Evolutionary conservation across 2,888 invertebrate species (phyloP).

Genomic region (Synanthedon vespiformis): DNA sequence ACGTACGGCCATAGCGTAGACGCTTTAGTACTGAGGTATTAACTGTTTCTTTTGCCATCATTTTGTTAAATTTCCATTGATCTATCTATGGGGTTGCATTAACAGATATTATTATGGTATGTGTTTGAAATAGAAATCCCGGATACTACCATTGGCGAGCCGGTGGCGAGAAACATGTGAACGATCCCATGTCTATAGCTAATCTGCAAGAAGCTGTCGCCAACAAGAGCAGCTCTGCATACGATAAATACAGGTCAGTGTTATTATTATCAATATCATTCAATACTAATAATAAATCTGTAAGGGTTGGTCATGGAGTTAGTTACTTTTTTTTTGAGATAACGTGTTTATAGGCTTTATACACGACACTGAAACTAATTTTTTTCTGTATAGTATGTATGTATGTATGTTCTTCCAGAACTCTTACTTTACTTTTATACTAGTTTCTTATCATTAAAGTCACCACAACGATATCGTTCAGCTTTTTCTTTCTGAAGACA

Average conservation of each 20-base stretch:
- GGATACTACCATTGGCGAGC: constrained; percentile 97
- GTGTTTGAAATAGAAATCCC: constrained; percentile 80
- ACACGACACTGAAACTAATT: too few species aligned
- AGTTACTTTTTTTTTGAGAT: too few species aligned
- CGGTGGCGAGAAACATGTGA: constrained; percentile 97
- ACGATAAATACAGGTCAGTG: constrained; percentile 75
- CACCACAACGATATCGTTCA: too few species aligned
- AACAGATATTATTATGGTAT: background rate
- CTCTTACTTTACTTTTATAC: too few species aligned
- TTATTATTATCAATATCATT: too few species aligned
- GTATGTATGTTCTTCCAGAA: too few species aligned
- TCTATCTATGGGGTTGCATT: background rate
- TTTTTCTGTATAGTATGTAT: too few species aligned
- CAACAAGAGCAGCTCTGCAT: constrained; percentile 84
- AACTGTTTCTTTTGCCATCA: constrained; percentile 7
- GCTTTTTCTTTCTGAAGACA: too few species aligned
- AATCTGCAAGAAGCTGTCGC: constrained; percentile 86
- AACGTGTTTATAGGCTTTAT: too few species aligned
- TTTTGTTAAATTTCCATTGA: background rate
- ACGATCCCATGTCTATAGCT: constrained; percentile 88
- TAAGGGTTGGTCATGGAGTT: too few species aligned
- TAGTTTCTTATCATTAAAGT: too few species aligned
- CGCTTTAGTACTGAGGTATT: constrained; percentile 77
- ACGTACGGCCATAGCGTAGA: constrained; percentile 80
- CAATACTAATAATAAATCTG: too few species aligned